phyloP scores from a whole-genome alignment of 2,888 invertebrate species.

The Gymnoscelis rufifasciata region DNA sequence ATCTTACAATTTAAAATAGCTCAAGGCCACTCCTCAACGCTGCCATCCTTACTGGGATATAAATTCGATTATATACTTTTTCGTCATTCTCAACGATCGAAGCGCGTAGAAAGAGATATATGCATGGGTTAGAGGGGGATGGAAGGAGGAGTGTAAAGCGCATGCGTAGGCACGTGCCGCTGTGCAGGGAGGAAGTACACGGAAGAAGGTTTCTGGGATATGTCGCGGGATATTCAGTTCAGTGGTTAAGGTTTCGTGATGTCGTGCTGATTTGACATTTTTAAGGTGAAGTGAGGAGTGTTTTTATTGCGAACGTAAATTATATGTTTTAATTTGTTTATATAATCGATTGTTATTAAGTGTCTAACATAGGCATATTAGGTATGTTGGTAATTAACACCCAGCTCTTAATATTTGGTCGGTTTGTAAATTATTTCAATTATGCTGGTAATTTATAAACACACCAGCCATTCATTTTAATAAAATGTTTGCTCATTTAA shows the following conservation, averaged over 20 bases:
- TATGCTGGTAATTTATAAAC: too few relatives aligned
- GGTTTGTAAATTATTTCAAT: too few relatives aligned
- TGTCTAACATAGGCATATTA: too few relatives aligned
- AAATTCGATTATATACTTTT: slow-evolving; percentile 75
- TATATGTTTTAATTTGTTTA: too few relatives aligned
- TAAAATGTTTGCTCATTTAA: too few relatives aligned
- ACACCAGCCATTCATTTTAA: too few relatives aligned
- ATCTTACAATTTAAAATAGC: slow-evolving; percentile 25
- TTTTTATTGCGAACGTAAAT: too few relatives aligned
- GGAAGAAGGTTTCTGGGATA: slow-evolving; percentile 32
- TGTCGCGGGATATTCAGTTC: slow-evolving; percentile 32
- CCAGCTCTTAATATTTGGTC: too few relatives aligned
- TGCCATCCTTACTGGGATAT: slow-evolving; percentile 57
- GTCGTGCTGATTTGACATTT: too few relatives aligned
- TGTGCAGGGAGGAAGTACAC: slow-evolving; percentile 31
- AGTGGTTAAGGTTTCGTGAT: not conserved
- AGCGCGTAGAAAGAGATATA: slow-evolving; percentile 51
- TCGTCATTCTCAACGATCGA: slow-evolving; percentile 76
- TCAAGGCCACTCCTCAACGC: slow-evolving; percentile 53
- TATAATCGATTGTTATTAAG: too few relatives aligned
- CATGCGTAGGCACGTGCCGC: slow-evolving; percentile 71
- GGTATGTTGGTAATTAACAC: too few relatives aligned
- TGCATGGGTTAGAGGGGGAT: slow-evolving; percentile 44
- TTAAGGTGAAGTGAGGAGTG: too few relatives aligned
- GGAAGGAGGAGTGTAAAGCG: slow-evolving; percentile 37